Conservation (phyloP, 35 echinoderm and acorn worm genomes). For the Amphiura filiformis region DNA sequence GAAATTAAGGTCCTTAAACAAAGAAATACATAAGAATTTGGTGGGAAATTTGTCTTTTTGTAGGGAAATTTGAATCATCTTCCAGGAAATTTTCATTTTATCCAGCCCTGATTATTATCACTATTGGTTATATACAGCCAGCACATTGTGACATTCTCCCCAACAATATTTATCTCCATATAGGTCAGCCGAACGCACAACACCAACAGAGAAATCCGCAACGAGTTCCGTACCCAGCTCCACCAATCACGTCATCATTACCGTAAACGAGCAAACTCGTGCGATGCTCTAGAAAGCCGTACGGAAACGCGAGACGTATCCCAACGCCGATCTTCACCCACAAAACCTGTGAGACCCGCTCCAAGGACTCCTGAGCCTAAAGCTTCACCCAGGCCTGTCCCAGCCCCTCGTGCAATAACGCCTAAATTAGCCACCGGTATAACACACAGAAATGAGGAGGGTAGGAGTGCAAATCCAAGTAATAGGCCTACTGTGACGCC, state of each 20-base stretch:
- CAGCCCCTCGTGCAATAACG: no score
- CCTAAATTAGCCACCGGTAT: no score
- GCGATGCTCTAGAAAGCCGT: neutral
- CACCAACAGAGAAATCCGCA: neutral
- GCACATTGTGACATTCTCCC: no score
- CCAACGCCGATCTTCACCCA: neutral
- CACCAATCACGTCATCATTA: neutral
- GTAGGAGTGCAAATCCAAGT: no score
- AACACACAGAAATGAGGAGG: no score
- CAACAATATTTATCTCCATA: no score
- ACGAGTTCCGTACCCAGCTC: neutral
- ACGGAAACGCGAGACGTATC: neutral
- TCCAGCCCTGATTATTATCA: neutral
- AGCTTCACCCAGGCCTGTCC: no score
- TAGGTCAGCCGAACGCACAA: neutral
- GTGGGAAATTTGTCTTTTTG: no score
- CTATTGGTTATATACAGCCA: no score
- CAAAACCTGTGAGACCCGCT: neutral
- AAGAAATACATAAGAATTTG: no score
- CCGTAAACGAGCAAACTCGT: neutral
- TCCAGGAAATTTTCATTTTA: neutral
- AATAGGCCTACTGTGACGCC: neutral
- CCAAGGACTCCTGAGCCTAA: neutral
- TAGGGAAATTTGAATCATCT: neutral
- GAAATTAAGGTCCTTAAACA: no score